These are phyloP conservation scores for Phthorimaea operculella DNA, from an alignment of 1,140 invertebrate species.

Conservation along the genomic window DNA sequence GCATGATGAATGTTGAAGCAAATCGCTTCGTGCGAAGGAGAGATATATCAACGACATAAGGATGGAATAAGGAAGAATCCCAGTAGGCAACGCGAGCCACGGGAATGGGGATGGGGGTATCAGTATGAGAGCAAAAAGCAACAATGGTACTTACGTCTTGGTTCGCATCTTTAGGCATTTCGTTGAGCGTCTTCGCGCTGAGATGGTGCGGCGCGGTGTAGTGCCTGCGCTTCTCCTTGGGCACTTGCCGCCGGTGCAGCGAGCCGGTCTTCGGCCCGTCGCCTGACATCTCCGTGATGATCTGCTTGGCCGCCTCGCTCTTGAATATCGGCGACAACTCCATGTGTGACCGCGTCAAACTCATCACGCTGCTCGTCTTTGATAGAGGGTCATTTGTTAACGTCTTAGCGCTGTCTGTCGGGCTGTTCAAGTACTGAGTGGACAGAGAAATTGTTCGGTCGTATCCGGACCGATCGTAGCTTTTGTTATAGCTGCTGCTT, in stretches of 20 bases:
- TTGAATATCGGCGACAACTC: constrained; percentile 78
- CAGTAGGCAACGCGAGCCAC: no score
- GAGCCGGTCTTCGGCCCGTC: constrained; percentile 63
- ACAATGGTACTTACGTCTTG: constrained; percentile 63
- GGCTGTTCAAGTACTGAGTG: constrained; percentile 54
- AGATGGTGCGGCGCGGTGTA: constrained; percentile 84
- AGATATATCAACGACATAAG: no score
- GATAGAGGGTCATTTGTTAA: constrained; percentile 58
- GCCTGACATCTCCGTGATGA: constrained; percentile 83
- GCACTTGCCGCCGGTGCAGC: constrained; percentile 73
- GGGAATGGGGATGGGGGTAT: no score
- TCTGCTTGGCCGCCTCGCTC: constrained; percentile 85
- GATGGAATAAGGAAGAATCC: no score
- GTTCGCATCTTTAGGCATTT: constrained; percentile 68
- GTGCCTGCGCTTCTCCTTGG: constrained; percentile 84
- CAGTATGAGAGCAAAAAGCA: no score
- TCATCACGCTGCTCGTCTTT: constrained; percentile 55
- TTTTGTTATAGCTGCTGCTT: constrained; percentile 55
- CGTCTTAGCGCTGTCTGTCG: constrained; percentile 55
- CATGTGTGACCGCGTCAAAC: constrained; percentile 52
- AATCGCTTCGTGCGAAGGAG: no score
- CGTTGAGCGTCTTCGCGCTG: constrained; percentile 70
- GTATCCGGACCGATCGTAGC: constrained; percentile 47
- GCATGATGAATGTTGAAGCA: no score
- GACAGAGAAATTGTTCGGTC: constrained; percentile 49